Evolutionary conservation across 2,113 vertebrate genomes (phyloP).

Genomic region (Natator depressus): DNA sequence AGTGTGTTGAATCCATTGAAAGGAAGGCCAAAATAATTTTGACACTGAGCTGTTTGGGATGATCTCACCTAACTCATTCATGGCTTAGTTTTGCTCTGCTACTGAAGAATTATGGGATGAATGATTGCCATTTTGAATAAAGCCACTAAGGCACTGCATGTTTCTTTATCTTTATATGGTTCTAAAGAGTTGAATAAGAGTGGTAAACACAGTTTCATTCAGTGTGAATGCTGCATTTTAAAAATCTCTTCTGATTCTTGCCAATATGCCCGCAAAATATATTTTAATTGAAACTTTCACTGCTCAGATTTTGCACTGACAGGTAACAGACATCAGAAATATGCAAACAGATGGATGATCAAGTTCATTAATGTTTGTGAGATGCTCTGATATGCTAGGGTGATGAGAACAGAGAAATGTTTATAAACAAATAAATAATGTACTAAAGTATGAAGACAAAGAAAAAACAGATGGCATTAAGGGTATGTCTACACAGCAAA

Average conservation of each 20-base stretch:
- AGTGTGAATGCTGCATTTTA: background rate
- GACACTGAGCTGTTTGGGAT: background rate
- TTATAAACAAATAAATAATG: conserved; percentile 14
- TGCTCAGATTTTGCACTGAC: conserved; percentile 27
- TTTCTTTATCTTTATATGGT: background rate
- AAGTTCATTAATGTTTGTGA: background rate
- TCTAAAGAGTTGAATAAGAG: background rate
- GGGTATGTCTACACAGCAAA: too few species aligned
- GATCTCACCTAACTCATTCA: background rate
- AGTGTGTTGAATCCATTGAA: background rate
- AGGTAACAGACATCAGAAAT: background rate
- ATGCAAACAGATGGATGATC: background rate
- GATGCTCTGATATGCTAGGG: background rate
- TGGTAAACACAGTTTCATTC: background rate
- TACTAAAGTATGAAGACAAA: conserved; percentile 18
- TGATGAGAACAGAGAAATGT: background rate
- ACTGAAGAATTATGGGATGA: background rate
- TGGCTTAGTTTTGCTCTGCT: background rate
- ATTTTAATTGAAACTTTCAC: background rate
- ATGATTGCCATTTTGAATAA: background rate
- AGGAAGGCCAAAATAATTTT: background rate
- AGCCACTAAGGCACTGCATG: background rate
- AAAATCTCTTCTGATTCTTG: background rate
- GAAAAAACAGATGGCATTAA: background rate
- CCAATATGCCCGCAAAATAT: background rate